phyloP scores from a whole-genome alignment of 64 coral and sea anemone species.

The Actinia equina region DNA sequence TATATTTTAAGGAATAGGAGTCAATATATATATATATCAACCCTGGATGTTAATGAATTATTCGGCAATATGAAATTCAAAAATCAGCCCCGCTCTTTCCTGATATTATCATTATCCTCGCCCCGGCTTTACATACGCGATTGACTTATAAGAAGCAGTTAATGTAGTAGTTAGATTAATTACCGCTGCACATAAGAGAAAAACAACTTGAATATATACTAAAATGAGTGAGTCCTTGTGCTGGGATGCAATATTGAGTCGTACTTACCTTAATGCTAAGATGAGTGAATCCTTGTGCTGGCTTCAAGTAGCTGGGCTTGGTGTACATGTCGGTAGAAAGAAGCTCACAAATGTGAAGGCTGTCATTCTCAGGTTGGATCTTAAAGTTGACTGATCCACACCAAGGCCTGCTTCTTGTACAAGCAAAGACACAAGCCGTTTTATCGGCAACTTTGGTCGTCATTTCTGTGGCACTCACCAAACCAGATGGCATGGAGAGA shows the following conservation, averaged over 20 bases:
- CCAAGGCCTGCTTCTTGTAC: background rate
- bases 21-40: no score
- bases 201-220: no score
- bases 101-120: no score
- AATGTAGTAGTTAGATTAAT: no score
- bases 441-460: background rate
- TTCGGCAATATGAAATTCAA: no score
- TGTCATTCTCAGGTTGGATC: background rate
- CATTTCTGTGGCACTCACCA: background rate
- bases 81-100: no score
- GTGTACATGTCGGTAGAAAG: constrained; percentile 2
- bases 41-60: no score
- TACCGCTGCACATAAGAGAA: no score
- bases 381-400: constrained; percentile 26
- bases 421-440: background rate
- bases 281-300: background rate
- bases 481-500: background rate
- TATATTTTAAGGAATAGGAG: no score
- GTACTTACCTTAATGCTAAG: background rate
- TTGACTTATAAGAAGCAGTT: no score
- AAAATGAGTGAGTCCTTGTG: background rate
- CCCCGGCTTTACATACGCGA: no score
- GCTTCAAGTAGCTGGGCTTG: background rate
- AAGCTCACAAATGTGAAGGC: constrained; percentile 12
- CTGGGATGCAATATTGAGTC: background rate